phyloP scores from a whole-genome alignment of 2,113 vertebrate species.

The Paraplagusia blochii region DNA sequence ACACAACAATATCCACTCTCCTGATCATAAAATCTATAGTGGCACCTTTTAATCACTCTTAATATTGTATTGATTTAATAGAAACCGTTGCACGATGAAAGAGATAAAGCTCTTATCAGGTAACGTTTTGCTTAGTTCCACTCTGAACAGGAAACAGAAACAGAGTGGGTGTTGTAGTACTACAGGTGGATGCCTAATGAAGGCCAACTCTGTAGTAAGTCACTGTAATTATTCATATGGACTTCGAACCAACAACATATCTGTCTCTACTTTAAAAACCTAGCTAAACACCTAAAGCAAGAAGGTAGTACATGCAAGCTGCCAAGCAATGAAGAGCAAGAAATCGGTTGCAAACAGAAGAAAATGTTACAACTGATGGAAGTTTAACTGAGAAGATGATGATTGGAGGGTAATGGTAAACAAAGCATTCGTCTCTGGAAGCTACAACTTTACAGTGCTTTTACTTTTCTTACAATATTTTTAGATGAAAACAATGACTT shows the following conservation, averaged over 20 bases:
- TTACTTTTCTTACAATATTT: too few species aligned
- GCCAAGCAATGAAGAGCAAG: conserved; percentile 50
- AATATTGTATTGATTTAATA: too few species aligned
- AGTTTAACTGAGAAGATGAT: background rate
- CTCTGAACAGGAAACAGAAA: conserved; percentile 55
- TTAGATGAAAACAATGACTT: background rate
- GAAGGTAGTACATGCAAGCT: conserved; percentile 32
- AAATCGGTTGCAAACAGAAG: conserved; percentile 56
- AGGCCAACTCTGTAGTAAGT: conserved; percentile 71
- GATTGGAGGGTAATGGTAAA: background rate
- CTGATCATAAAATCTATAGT: conserved; percentile 28
- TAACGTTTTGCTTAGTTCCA: conserved; percentile 26
- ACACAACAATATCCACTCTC: conserved; percentile 6
- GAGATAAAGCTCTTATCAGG: conserved; percentile 39
- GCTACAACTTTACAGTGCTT: too few species aligned
- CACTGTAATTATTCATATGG: conserved; percentile 66
- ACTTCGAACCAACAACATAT: conserved; percentile 72
- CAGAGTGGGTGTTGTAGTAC: conserved; percentile 55
- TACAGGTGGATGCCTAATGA: conserved; percentile 51
- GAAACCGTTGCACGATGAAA: conserved; percentile 21
- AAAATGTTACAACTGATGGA: conserved; percentile 46
- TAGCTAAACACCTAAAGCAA: conserved; percentile 49
- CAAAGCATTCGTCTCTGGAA: too few species aligned
- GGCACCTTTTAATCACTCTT: conserved; percentile 20
- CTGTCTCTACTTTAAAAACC: conserved; percentile 63